Base-by-base conservation (phyloP, 2,888 invertebrate genomes). In the Pogonocherus hispidulus region DNA sequence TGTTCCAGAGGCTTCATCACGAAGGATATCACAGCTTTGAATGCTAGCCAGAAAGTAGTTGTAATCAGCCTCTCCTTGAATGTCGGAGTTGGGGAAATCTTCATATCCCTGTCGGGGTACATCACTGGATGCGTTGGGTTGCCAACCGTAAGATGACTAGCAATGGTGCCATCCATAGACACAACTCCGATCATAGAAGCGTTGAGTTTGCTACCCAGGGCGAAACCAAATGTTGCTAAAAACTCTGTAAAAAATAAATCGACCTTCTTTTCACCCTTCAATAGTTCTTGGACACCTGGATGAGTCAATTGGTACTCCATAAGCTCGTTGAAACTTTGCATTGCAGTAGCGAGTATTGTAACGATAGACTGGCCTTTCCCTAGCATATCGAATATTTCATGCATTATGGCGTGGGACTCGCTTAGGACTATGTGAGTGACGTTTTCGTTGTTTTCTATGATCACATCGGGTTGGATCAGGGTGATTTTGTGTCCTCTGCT, bases 401-500 rank as follows among this genome's bases (percentile, higher is more conserved):
- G 55, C 47, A 75, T 59, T 14, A 73, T 66, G 8, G 78, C 72
- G 51, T 87, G 85, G 0, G 85, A 41, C 22, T 64, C 78, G 46
- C 80, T 77, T 0, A 86, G 49, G 71, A 86, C 82, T 37, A 88
- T 84, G 75, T 87, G 84, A 1, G 79, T 84, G 3, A 87, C 77
- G 73, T 86, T 87, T 1, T 78, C 72, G 1, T 76, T 60, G 52
- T 87, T 84, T 20, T 85, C 84, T 1, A 86, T 1, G 2, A 6
- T 75, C 0, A 87, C 87, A 77, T 82, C 75, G 1, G 83, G 76
- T 0, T 89, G 87, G 22, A 88, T 49, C 0, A 87, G 78, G 0
- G 86, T 84, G 0, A 89, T 67, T 44, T 87, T 79, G 67, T 89
- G 89, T 4, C 88, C 89, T 66, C 85, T 80, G 41, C 80, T 73